Evolutionary conservation across 2,113 vertebrate species (phyloP).

Genomic region (Tragelaphus imberbis): DNA sequence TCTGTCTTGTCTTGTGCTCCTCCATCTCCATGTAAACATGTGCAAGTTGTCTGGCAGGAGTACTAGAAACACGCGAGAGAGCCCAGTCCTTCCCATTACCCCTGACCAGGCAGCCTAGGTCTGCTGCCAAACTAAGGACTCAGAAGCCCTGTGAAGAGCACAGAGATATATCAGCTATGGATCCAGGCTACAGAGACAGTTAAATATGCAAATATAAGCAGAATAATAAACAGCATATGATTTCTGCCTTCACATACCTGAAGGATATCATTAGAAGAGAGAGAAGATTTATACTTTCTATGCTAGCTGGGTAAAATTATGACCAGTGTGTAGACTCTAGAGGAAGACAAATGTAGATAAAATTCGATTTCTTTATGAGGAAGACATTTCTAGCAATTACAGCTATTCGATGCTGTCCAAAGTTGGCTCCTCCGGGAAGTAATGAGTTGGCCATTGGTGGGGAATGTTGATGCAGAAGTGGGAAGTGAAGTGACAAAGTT

Average conservation of each 20-base stretch:
- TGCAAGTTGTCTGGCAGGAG: background rate
- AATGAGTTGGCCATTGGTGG: background rate
- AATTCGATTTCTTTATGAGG: background rate
- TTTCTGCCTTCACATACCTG: background rate
- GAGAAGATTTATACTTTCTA: background rate
- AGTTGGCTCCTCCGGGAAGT: background rate
- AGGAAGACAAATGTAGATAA: background rate
- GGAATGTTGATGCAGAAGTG: background rate
- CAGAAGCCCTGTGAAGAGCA: background rate
- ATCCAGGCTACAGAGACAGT: background rate
- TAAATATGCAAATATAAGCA: background rate
- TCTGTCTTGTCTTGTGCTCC: background rate
- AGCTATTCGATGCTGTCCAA: background rate
- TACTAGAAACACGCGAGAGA: fast-evolving
- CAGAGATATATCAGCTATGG: background rate
- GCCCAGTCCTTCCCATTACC: background rate
- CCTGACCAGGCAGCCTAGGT: background rate
- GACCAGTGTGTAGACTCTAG: background rate
- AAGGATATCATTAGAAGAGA: background rate
- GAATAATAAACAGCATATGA: background rate
- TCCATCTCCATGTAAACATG: background rate
- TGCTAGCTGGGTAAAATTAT: background rate
- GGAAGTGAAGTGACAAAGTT: background rate
- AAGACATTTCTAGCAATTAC: background rate
- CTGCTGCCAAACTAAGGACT: background rate